Evolutionary conservation across 1,140 invertebrate genomes (phyloP), one percentile per base, ranked within the genome.

Genomic region (Chironomus tepperi): DNA sequence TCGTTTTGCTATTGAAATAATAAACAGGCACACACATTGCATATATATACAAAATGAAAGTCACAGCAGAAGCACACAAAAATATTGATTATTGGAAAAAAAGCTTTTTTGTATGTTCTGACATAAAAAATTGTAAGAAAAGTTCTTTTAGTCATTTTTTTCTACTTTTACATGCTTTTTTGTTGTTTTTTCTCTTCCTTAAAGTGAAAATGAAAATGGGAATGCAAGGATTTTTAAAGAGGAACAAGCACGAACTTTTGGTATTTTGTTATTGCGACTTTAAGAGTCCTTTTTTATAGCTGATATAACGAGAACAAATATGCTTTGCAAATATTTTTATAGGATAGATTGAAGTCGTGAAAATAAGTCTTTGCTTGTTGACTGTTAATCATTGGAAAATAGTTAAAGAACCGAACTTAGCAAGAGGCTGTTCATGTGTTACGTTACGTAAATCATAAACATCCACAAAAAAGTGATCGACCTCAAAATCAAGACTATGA

Each of bases 1-100:
- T 57, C n/a, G 47, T 57, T 57, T 57, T n/a, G 12, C 47, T 57
- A 57, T 57, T 57, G 47, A 57, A 15, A n/a, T 57, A 57, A 57
- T 57, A 57, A 57, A n/a, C 12, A 57, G 12, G 3, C 47, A 57
- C 47, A n/a, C 47, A 57, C 8, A 57, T 57, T 57, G 12, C 47
- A 57, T 47, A 47, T n/a, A n/a, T n/a, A n/a, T 57, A n/a, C 12
- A 57, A n/a, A n/a, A 57, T 57, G 47, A 57, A 15, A 15, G n/a
- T n/a, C 12, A 15, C 12, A 34, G 24, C 5, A 34, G 24, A 34
- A 34, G 24, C 24, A 34, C 24, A 34, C 24, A 34, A 34, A n/a
- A 57, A 12, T 57, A 57, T 57, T 57, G 47, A 57, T 57, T 57
- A 57, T 57, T 57, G 47, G 47, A 57, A 57, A n/a, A n/a, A 57